phyloP scores from a whole-genome alignment of 2,113 vertebrate genomes.

The Ploceus nigricollis region DNA sequence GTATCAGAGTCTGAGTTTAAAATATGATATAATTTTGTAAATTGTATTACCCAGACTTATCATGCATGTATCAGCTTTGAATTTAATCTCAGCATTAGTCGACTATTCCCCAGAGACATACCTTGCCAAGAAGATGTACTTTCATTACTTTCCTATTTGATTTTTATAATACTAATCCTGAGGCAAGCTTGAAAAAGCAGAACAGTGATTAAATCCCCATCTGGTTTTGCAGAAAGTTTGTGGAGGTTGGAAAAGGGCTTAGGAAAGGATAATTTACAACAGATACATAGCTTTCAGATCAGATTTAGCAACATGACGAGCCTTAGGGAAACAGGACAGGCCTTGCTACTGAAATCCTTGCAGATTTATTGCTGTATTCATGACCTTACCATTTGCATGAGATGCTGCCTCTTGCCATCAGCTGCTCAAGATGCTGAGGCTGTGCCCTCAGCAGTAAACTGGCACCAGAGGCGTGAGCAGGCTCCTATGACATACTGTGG shows the following conservation, averaged over 20 bases:
- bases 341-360: neutral
- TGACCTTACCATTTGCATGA: neutral
- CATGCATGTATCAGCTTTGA: neutral
- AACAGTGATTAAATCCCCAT: neutral
- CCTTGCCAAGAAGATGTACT: neutral
- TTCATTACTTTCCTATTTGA: neutral
- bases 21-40: neutral
- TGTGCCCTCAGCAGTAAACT: neutral
- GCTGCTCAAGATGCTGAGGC: neutral
- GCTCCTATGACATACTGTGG: rapidly evolving
- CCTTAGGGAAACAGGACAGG: neutral
- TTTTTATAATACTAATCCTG: neutral
- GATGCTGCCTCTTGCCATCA: neutral
- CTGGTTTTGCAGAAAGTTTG: neutral
- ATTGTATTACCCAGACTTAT: neutral
- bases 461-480: neutral
- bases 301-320: neutral
- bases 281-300: neutral
- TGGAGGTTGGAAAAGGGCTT: neutral
- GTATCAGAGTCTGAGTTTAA: neutral
- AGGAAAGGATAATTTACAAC: neutral
- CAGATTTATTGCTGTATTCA: neutral
- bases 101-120: neutral
- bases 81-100: neutral
- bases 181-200: neutral